Evolutionary conservation across 2,797 vertebrate species (phyloP).

Genomic region (Astyanax mexicanus): DNA sequence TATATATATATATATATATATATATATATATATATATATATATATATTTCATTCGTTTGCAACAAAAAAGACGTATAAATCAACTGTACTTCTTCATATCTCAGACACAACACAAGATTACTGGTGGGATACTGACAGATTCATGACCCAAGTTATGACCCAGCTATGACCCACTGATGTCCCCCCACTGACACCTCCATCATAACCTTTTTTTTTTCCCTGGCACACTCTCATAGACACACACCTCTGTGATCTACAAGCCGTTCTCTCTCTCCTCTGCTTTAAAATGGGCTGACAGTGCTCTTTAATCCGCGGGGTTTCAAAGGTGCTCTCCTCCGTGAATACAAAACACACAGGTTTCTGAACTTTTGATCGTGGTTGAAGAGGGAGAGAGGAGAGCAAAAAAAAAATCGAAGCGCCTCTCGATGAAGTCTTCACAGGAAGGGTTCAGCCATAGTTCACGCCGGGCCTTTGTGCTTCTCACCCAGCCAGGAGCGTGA

Average conservation of each 20-base stretch:
- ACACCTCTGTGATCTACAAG: slow-evolving; percentile 71
- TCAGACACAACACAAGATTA: slow-evolving; percentile 49
- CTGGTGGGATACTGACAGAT: slow-evolving; percentile 41
- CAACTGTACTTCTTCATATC: not conserved
- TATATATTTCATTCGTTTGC: too few species aligned
- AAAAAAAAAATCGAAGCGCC: slow-evolving; percentile 75
- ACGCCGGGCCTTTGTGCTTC: slow-evolving; percentile 76
- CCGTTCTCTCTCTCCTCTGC: slow-evolving; percentile 61
- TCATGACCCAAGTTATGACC: slow-evolving; percentile 43
- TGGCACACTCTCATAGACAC: slow-evolving; percentile 13
- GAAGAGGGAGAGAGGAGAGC: slow-evolving; percentile 60
- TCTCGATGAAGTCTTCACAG: slow-evolving; percentile 81
- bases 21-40: too few species aligned
- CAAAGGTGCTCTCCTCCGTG: slow-evolving; percentile 78
- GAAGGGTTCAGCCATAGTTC: slow-evolving; percentile 83
- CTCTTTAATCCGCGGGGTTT: slow-evolving; percentile 81
- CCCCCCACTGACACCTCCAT: slow-evolving; percentile 48
- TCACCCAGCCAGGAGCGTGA: slow-evolving; percentile 74
- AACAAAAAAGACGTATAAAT: too few species aligned
- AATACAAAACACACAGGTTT: slow-evolving; percentile 83
- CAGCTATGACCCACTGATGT: slow-evolving; percentile 33
- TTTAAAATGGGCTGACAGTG: slow-evolving; percentile 79
- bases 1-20: too few species aligned
- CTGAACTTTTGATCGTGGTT: slow-evolving; percentile 84
- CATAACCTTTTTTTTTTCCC: slow-evolving; percentile 43